Evolutionary conservation across 2,113 vertebrate genomes (phyloP).

Genomic region (Salvelinus fontinalis): DNA sequence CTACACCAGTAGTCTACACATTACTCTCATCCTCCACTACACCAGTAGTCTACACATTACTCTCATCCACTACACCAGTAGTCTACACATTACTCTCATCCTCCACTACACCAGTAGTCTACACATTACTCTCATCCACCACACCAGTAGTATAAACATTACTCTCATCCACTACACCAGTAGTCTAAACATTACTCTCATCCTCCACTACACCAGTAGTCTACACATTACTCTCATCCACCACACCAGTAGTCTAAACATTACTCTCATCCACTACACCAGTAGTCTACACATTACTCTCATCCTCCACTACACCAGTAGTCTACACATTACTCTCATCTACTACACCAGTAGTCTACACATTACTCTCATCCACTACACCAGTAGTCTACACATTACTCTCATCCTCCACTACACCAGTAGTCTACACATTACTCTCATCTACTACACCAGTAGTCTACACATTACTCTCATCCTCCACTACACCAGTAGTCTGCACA

Average conservation of each 20-base stretch:
- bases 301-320: too few relatives aligned
- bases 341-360: not conserved
- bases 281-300: conserved; percentile 5
- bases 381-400: conserved; percentile 5
- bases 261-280: not conserved
- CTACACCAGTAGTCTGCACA: not conserved
- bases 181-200: conserved; percentile 7
- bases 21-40: too few relatives aligned
- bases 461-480: conserved; percentile 8
- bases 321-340: too few relatives aligned
- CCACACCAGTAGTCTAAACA: not conserved
- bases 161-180: not conserved
- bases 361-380: conserved; percentile 5
- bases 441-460: too few relatives aligned
- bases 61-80: not conserved
- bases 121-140: too few relatives aligned
- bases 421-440: too few relatives aligned
- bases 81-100: conserved; percentile 4
- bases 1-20: too few relatives aligned
- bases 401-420: too few relatives aligned
- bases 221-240: too few relatives aligned
- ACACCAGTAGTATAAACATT: not conserved
- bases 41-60: conserved; percentile 2
- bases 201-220: too few relatives aligned
- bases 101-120: too few relatives aligned